Evolutionary conservation across 2,888 invertebrate genomes (phyloP).

Genomic region (Eristalinus sepulchralis): DNA sequence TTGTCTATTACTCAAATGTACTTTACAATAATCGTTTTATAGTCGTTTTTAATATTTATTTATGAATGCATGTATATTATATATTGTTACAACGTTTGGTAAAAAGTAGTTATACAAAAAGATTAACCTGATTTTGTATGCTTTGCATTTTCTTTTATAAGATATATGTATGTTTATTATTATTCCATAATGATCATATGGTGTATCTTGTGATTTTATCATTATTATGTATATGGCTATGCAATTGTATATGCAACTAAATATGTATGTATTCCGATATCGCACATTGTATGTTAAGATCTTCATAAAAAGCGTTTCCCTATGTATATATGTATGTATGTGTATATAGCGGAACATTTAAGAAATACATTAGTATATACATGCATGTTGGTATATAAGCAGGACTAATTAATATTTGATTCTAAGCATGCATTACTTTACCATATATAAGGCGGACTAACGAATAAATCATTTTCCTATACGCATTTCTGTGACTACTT

Average conservation of each 20-base stretch:
- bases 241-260: constrained; percentile 6
- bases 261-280: not conserved
- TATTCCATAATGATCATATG: not conserved
- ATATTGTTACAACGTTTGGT: constrained; percentile 28
- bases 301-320: not conserved
- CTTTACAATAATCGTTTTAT: constrained; percentile 12
- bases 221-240: not conserved
- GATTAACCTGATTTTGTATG: constrained; percentile 39
- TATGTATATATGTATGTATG: too few species aligned
- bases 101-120: constrained; percentile 46
- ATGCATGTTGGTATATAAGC: not conserved
- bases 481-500: not conserved
- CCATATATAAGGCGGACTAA: not conserved
- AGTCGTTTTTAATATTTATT: constrained; percentile 27
- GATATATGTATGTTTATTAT: constrained; percentile 14
- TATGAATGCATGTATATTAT: constrained; percentile 2
- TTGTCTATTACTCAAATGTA: constrained; percentile 42
- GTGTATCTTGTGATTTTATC: not conserved
- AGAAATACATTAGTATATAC: not conserved
- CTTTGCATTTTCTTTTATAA: constrained; percentile 38
- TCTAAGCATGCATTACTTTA: not conserved
- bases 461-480: not conserved
- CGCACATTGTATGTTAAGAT: not conserved
- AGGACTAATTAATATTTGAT: not conserved
- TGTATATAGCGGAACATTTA: not conserved